Base-by-base conservation (phyloP, 2,797 vertebrate genomes). In the Gallinago nigripennis region DNA sequence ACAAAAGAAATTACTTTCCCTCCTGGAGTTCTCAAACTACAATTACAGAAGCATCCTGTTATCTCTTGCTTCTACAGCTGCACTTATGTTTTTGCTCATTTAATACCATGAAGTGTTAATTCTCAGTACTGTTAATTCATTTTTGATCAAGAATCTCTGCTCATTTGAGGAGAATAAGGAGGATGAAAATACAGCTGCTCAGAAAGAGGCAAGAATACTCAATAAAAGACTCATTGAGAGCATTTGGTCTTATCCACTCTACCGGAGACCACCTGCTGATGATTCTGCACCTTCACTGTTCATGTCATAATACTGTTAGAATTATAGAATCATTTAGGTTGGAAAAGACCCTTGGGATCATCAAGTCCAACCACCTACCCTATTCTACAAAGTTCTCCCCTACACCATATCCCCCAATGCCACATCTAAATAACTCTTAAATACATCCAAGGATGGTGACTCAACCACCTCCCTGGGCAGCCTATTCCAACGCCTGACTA, bases 251-350 rank as follows among this genome's bases (percentile, higher is more conserved):
- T 18, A 81, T 7, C 17, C 0, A 0, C 41, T 84, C 46, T 50
- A 43, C 2, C 33, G 12, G 23, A 65, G 51, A 37, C 20, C 16
- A 21, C 31, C 24, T 9, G 33, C 46, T 30, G 17, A 17, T 16
- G 31, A 46, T 16, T 10, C 37, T 16, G 25, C 28, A 54, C 63
- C 63, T 37, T 30, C 45, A 4, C 4, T 15, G 28, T 1, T 53
- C 70, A 3, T 3, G 2, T n/a, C 30, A 4, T 3, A 20, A 23
- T 0, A 21, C 18, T n/a, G 21, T 43, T 43, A 43, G 41, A 43
- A 43, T 43, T 17, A 43, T 43, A 43, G 41, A 43, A 43, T 43
- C 41, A 43, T 43, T 43, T 17, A 17, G 41, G 41, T 43, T 43
- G 41, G 41, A 43, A 43, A 43, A 43, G 41, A 43, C 41, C 41